These are phyloP conservation scores for Podarcis raffonei DNA, from an alignment of 2,113 vertebrate species.

Conservation along the genomic window DNA sequence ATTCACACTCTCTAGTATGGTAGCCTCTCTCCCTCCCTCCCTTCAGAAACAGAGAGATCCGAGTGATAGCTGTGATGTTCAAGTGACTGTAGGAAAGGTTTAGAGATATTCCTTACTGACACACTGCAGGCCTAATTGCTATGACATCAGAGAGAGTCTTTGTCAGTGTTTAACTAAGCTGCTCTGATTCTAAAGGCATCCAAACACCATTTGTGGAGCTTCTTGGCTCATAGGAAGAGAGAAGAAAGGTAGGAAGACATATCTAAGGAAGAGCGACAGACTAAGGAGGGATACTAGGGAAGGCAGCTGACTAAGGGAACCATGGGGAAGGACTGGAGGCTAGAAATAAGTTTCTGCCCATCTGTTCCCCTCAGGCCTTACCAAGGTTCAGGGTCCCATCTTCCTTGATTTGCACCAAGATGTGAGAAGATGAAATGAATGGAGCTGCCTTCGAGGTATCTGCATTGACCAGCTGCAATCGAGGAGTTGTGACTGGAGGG, in stretches of 20 bases:
- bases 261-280: background rate
- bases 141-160: background rate
- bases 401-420: slow-evolving; percentile 75
- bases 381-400: slow-evolving; percentile 75
- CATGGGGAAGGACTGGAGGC: background rate
- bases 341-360: background rate
- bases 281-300: background rate
- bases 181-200: background rate
- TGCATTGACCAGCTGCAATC: slow-evolving; percentile 78
- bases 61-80: background rate
- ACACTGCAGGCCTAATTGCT: background rate
- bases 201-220: background rate
- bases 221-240: background rate
- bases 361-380: slow-evolving; percentile 61
- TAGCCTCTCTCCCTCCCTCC: background rate
- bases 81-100: background rate
- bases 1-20: background rate
- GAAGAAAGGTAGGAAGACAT: background rate
- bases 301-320: background rate
- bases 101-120: background rate
- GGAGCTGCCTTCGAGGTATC: background rate
- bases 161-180: background rate
- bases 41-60: background rate
- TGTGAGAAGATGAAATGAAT: slow-evolving; percentile 54
- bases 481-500: slow-evolving; percentile 80